Evolutionary conservation across 2,888 invertebrate genomes (phyloP).

Genomic region (Cheilosia urbana): DNA sequence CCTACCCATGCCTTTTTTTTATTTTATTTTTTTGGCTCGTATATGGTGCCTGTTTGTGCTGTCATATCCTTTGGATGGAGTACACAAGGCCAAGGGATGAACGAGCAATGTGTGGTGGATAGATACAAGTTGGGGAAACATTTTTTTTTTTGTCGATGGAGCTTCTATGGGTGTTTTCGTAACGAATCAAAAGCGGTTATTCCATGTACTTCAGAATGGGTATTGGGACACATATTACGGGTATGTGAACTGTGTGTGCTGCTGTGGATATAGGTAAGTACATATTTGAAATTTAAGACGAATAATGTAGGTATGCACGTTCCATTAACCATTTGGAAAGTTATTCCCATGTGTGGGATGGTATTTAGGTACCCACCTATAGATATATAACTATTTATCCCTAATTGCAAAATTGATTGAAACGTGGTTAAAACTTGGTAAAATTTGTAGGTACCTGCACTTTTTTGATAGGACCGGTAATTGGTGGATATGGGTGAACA

Average conservation of each 20-base stretch:
- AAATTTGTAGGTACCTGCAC: too few species aligned
- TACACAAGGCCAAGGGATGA: slow-evolving; percentile 73
- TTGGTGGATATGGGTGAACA: too few species aligned
- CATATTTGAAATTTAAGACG: too few species aligned
- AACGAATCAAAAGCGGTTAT: slow-evolving; percentile 73
- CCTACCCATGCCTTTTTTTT: slow-evolving; percentile 2
- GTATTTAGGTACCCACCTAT: too few species aligned
- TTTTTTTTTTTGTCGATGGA: slow-evolving; percentile 45
- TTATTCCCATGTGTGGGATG: too few species aligned
- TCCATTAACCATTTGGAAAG: too few species aligned
- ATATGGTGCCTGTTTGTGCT: slow-evolving; percentile 58
- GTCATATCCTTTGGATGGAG: slow-evolving; percentile 73
- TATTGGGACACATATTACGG: slow-evolving; percentile 51
- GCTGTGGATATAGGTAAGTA: too few species aligned
- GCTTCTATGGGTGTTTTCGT: slow-evolving; percentile 45
- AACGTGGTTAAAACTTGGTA: too few species aligned
- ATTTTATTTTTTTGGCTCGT: slow-evolving; percentile 19
- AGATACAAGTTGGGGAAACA: slow-evolving; percentile 72
- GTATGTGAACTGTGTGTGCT: background rate
- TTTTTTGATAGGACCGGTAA: too few species aligned
- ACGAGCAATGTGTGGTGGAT: slow-evolving; percentile 66
- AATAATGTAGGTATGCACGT: too few species aligned
- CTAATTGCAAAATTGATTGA: too few species aligned
- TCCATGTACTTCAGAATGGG: slow-evolving; percentile 56
- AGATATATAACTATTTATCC: too few species aligned